Base-by-base conservation (phyloP, 2,113 vertebrate species). In the Prunella himalayana region DNA sequence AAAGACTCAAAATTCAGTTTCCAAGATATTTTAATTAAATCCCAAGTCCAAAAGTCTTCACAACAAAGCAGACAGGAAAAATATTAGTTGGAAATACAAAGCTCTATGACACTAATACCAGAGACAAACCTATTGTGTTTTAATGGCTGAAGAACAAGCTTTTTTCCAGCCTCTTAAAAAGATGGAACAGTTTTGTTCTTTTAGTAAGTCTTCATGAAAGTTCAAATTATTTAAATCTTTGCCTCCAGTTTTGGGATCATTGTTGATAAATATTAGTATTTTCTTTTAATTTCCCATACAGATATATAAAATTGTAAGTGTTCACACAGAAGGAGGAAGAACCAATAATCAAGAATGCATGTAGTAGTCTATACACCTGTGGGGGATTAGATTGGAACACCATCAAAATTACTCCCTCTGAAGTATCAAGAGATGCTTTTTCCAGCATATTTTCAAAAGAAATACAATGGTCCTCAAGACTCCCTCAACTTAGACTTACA, bases 1-100 rank as follows among this genome's bases (percentile, higher is more conserved):
- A 88, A 91, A 94, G 60, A 86, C 75, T 88, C 88, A 70, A 93
- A 90, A 95, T 75, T 83, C 72, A 78, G 85, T 95, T 93, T 92
- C 84, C 80, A 95, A 96, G 79, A 65, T 85, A 72, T 81, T 96
- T 97, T 92, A 88, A 90, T 97, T 83, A 83, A 84, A 88, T 94
- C 61, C 68, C 77, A 65, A 90, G 72, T 82, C 77, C 78, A 72
- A 86, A 95, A 86, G 33, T 95, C 72, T 93, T 91, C 81, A 96
- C 69, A 96, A 95, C 95, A 95, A 88, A 95, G 85, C 82, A 92
- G 92, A 94, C 78, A 97, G 86, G 59, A 94, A 94, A 89, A 93
- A 83, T 50, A 94, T 92, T 92, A 97, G 75, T 89, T 90, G 35
- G 79, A 95, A 97, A 82, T 81, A 96, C 6, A 23, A 93, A 91